phyloP scores from a whole-genome alignment of 37 sponge, comb jelly and placozoan genomes.

The Eunapius fragilis region DNA sequence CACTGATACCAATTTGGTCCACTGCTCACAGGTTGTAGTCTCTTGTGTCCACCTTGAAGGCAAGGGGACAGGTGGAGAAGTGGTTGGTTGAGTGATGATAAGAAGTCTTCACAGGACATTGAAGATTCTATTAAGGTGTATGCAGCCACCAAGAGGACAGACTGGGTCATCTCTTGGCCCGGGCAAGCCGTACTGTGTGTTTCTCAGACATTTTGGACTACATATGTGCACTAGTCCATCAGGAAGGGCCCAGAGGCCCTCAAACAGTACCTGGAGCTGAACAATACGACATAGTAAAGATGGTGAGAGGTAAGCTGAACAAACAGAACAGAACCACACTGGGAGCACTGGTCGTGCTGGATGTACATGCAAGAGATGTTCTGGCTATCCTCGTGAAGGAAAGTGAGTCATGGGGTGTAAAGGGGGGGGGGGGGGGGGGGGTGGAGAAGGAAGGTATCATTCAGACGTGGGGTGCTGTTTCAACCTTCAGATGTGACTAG shows the following conservation, averaged over 20 bases:
- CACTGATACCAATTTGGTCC: neutral
- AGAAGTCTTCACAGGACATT: conserved; percentile 83
- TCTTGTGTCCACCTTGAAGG: conserved; percentile 96
- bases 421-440: neutral
- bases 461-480: neutral
- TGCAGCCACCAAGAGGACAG: conserved; percentile 54
- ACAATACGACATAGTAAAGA: conserved; percentile 90
- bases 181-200: conserved; percentile 98
- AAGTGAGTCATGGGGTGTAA: conserved; percentile 47
- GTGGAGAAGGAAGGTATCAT: neutral
- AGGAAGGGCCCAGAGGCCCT: conserved; percentile 79
- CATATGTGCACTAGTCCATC: conserved; percentile 83
- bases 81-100: conserved; percentile 98
- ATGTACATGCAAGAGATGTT: conserved; percentile 98
- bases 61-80: conserved; percentile 98
- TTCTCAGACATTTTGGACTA: conserved; percentile 97
- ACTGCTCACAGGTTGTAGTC: conserved; percentile 54
- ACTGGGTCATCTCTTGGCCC: conserved; percentile 95
- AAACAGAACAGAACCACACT: conserved; percentile 97
- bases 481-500: conserved; percentile 78
- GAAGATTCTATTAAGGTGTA: conserved; percentile 75
- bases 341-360: conserved; percentile 96
- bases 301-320: conserved; percentile 96
- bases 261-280: conserved; percentile 80
- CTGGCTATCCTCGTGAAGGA: conserved; percentile 85